Percentiles rank a stretch among this genome's conserved stretches.
These are phyloP conservation scores for Lagothrix lagotricha DNA, from an alignment of 2,797 vertebrate species.

Conservation along the genomic window DNA sequence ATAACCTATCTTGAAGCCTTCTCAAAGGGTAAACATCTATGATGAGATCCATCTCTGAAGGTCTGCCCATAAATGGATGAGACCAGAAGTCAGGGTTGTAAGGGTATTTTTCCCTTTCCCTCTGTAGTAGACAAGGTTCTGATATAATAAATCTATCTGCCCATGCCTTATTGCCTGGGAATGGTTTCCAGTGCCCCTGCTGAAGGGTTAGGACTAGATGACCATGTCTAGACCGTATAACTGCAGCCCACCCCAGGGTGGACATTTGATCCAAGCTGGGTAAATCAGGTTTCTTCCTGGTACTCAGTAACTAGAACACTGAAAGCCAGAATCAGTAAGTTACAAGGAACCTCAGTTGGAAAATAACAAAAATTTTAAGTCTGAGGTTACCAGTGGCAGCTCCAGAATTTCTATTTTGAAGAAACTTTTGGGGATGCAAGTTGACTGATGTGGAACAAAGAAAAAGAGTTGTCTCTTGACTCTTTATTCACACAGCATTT, in stretches of 20 bases:
- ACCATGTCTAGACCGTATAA: neutral
- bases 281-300: neutral
- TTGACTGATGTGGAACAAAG: neutral
- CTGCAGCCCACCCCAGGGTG: neutral
- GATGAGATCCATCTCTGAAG: neutral
- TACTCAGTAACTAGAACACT: conserved; percentile 14
- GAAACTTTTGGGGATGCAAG: neutral
- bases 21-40: neutral
- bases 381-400: neutral
- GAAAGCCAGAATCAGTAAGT: neutral
- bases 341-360: neutral
- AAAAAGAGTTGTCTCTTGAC: neutral
- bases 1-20: neutral
- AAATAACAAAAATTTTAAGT: neutral
- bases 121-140: neutral
- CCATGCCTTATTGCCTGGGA: neutral
- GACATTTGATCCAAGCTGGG: neutral
- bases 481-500: neutral
- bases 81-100: neutral
- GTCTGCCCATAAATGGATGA: neutral
- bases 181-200: neutral
- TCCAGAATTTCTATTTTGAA: conserved; percentile 37
- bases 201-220: neutral
- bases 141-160: neutral
- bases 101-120: neutral